These are phyloP conservation scores for Trisateles emortualis DNA, from an alignment of 2,888 invertebrate species.

Conservation along the genomic window DNA sequence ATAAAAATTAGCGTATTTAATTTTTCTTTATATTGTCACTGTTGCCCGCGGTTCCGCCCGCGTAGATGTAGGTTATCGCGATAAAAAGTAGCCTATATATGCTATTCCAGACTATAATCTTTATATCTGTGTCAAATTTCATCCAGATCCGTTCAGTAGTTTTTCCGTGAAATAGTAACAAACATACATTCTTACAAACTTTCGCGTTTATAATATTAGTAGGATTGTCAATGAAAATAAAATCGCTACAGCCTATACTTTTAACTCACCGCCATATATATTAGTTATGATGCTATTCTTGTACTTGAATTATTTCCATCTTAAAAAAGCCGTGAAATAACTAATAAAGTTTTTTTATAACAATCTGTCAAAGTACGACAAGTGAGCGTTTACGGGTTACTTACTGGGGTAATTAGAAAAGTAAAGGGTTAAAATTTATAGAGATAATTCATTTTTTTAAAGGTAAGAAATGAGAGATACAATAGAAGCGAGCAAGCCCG, in stretches of 20 bases:
- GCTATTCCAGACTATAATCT: no score
- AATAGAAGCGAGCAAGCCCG: no score
- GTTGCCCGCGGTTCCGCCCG: no score
- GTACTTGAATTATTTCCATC: constrained; percentile 28
- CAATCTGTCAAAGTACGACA: constrained; percentile 23
- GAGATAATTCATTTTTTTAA: no score
- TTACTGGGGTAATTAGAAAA: constrained; percentile 40
- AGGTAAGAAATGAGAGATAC: no score
- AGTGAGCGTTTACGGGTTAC: constrained; percentile 39
- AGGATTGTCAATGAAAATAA: not conserved
- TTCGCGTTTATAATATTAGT: not conserved
- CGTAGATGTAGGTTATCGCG: no score
- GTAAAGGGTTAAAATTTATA: constrained; percentile 32
- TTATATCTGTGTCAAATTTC: no score
- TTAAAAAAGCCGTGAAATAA: constrained; percentile 20
- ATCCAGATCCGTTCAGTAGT: no score
- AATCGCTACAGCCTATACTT: not conserved
- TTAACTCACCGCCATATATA: not conserved
- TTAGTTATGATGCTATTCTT: constrained; percentile 21
- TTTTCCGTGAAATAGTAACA: no score
- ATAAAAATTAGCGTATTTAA: no score
- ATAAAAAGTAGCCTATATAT: no score
- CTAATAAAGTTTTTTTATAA: constrained; percentile 18
- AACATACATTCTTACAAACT: not conserved
- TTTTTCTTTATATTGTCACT: no score